Conservation (phyloP, 2,113 vertebrate genomes). For the Dicentrarchus labrax region DNA sequence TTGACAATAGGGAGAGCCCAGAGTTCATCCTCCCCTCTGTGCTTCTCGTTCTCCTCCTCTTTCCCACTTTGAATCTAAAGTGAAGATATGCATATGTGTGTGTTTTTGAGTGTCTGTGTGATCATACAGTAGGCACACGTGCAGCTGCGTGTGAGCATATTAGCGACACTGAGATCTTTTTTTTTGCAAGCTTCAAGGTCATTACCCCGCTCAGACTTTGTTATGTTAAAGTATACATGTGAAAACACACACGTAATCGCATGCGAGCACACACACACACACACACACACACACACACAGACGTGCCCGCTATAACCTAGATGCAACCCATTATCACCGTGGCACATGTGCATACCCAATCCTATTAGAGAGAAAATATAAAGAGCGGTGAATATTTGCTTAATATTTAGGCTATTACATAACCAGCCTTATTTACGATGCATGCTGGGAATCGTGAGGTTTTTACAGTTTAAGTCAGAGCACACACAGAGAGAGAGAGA, state of each 20-base stretch:
- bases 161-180: constrained; percentile 9
- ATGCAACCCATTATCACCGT: constrained; percentile 59
- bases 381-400: constrained; percentile 54
- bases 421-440: constrained; percentile 65
- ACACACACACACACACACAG: constrained; percentile 16
- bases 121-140: constrained; percentile 51
- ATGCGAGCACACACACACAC: background rate
- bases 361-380: constrained; percentile 52
- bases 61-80: constrained; percentile 29
- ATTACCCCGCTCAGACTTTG: constrained; percentile 47
- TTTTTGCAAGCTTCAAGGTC: constrained; percentile 70
- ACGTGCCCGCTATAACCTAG: constrained; percentile 50
- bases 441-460: constrained; percentile 50
- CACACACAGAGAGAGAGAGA: background rate
- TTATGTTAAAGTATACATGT: constrained; percentile 57
- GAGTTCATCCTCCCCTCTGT: constrained; percentile 70
- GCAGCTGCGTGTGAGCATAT: constrained; percentile 56
- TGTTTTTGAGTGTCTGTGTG: background rate
- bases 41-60: constrained; percentile 42
- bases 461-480: constrained; percentile 43
- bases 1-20: constrained; percentile 79
- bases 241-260: constrained; percentile 5
- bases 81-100: background rate
- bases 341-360: constrained; percentile 50
- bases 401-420: constrained; percentile 74